Evolutionary conservation across 1,140 invertebrate species (phyloP).

Genomic region (Penaeus indicus): DNA sequence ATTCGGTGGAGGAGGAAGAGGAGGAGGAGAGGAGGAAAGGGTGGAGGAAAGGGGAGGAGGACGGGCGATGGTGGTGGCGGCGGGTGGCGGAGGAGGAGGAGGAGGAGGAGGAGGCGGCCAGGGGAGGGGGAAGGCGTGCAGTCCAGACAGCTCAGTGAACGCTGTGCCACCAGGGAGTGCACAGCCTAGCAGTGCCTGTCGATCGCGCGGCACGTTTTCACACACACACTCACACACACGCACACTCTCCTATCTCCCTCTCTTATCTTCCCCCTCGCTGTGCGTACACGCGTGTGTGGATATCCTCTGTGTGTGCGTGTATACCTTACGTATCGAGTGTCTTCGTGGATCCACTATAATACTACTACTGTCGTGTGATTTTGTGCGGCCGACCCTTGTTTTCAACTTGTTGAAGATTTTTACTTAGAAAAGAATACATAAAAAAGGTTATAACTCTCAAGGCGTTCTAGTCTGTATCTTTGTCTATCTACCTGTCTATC

Average conservation of each 20-base stretch:
- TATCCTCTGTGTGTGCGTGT: constrained; percentile 25
- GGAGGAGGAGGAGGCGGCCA: not conserved
- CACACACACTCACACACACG: constrained; percentile 55
- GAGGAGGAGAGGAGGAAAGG: not conserved
- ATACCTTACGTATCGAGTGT: constrained; percentile 15
- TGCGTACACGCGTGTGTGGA: constrained; percentile 41
- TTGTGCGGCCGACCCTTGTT: constrained; percentile 52
- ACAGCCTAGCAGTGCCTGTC: constrained; percentile 57
- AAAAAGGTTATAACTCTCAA: constrained; percentile 30
- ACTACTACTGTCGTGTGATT: constrained; percentile 57
- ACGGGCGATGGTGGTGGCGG: constrained; percentile 10
- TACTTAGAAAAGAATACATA: constrained; percentile 8
- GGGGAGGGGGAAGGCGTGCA: constrained; percentile 26
- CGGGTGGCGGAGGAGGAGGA: constrained; percentile 1
- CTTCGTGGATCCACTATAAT: constrained; percentile 52
- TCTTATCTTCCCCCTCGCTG: constrained; percentile 45
- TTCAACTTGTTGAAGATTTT: constrained; percentile 58
- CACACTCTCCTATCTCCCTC: constrained; percentile 52
- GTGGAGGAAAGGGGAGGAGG: constrained; percentile 19
- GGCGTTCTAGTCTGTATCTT: constrained; percentile 15
- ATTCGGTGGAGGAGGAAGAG: constrained; percentile 29
- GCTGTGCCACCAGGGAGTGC: constrained; percentile 62
- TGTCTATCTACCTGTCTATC: not conserved
- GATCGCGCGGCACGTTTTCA: constrained; percentile 43
- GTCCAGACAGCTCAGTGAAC: constrained; percentile 58